Evolutionary conservation across 1,140 invertebrate genomes (phyloP).

Genomic region (Archivesica marissinica): DNA sequence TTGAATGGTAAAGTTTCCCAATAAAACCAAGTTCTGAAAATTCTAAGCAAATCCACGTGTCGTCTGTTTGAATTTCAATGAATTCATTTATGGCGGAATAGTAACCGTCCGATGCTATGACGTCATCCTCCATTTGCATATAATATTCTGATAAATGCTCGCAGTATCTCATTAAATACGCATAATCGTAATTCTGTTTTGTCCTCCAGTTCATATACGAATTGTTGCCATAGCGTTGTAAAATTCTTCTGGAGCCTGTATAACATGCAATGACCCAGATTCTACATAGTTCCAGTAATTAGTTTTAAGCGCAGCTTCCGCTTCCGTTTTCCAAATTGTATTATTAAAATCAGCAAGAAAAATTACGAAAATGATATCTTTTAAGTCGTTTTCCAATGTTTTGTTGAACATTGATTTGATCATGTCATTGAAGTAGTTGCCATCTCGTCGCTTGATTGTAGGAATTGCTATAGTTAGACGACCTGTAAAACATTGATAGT

Average conservation of each 20-base stretch:
- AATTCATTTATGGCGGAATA: slow-evolving; percentile 75
- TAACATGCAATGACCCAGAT: slow-evolving; percentile 75
- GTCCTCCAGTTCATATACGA: slow-evolving; percentile 69
- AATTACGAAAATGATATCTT: slow-evolving; percentile 63
- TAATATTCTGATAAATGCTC: too few species aligned
- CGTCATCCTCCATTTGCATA: too few species aligned
- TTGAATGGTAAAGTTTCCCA: slow-evolving; percentile 80
- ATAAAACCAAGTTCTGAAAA: slow-evolving; percentile 81
- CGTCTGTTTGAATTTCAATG: slow-evolving; percentile 66
- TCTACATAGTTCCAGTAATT: slow-evolving; percentile 65
- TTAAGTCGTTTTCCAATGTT: slow-evolving; percentile 43
- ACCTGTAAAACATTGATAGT: slow-evolving; percentile 48
- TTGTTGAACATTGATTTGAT: slow-evolving; percentile 62
- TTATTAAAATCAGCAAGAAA: slow-evolving; percentile 67
- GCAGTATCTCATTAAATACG: too few species aligned
- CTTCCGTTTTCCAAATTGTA: slow-evolving; percentile 60
- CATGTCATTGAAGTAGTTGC: slow-evolving; percentile 61
- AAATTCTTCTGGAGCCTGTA: slow-evolving; percentile 75
- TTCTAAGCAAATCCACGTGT: slow-evolving; percentile 78
- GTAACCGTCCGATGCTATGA: too few species aligned
- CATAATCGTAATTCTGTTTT: too few species aligned
- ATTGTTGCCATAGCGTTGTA: slow-evolving; percentile 73
- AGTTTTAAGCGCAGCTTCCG: slow-evolving; percentile 54
- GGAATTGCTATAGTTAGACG: slow-evolving; percentile 67
- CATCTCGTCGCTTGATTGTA: slow-evolving; percentile 56